Conservation (phyloP, 2,113 vertebrate genomes). For the Megaceryle torquata region DNA sequence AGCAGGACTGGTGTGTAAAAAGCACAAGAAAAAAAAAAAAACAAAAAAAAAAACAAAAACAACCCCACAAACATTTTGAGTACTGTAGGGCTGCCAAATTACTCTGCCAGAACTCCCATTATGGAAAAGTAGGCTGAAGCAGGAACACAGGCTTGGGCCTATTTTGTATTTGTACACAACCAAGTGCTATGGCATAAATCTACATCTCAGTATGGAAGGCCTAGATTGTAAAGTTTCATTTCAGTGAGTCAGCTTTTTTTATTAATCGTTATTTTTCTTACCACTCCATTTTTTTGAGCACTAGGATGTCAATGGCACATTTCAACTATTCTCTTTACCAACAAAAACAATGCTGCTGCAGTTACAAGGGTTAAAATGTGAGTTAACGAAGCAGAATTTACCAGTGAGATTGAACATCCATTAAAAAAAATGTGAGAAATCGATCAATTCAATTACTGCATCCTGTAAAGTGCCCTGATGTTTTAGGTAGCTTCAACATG, state of each 20-base stretch:
- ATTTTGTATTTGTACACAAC: not conserved
- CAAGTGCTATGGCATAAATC: not conserved
- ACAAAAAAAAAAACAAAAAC: too few relatives aligned
- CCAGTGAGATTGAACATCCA: not conserved
- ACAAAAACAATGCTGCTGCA: not conserved
- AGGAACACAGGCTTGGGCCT: not conserved
- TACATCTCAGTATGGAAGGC: not conserved
- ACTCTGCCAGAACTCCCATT: conserved; percentile 15
- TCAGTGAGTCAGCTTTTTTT: not conserved
- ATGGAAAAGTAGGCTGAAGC: not conserved
- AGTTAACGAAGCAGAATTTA: not conserved
- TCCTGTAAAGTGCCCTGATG: not conserved
- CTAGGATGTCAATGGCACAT: not conserved
- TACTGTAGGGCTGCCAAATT: not conserved
- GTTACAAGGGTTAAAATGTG: not conserved
- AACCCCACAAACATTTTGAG: not conserved
- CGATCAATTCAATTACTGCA: not conserved
- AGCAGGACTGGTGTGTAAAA: not conserved
- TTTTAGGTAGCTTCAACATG: not conserved
- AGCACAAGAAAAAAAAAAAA: not conserved
- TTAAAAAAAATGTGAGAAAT: not conserved
- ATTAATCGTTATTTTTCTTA: not conserved
- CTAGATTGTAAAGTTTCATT: not conserved
- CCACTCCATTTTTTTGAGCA: not conserved
- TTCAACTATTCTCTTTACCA: not conserved